Evolutionary conservation across 2,888 invertebrate species (phyloP), one percentile per base, ranked within the genome.

Genomic region (Yponomeuta sedellus): DNA sequence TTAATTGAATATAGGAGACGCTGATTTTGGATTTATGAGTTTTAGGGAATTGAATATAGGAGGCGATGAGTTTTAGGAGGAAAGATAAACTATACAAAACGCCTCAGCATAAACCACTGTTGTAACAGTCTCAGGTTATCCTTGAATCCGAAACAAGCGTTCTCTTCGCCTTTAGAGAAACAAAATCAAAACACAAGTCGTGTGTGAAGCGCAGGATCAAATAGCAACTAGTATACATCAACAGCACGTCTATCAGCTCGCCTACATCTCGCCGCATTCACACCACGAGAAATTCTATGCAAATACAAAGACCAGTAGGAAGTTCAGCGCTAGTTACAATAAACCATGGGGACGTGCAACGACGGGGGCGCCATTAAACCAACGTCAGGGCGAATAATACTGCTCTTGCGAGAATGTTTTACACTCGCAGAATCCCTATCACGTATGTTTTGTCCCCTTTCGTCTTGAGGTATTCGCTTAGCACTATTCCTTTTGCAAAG

Each of bases 301-400:
- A 62, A 39, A 62, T 62, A 62, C 19, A 62, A 62, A 62, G 62
- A 62, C 62, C 62, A 39, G 62, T 28, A 62, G 62, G 62, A 28
- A 62, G 39, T 59, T 25, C 39, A 28, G 19, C 39, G 39, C 39
- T 34, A 62, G 39, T 59, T 22, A 59, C 59, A 59, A 62, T 62
- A 62, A 62, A 62, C 39, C 25, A 34, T 19, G 11, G 39, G 28
- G 62, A 19, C 34, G 28, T 39, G 62, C 62, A 39, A 28, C 62
- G 59, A 22, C 62, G 62, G 39, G 62, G 62, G 62, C 62, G 62
- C 62, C 62, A 62, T 39, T 62, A 62, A 34, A 25, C 28, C 28
- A 39, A 34, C 62, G n/a, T 62, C 39, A 20, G 34, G 19, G 19
- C 62, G 62, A 62, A 62, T 62, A 62, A 62, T 62, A n/a, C 28